These are phyloP conservation scores for Rhyacophila brunnea DNA, from an alignment of 1,140 invertebrate species.

Conservation along the genomic window DNA sequence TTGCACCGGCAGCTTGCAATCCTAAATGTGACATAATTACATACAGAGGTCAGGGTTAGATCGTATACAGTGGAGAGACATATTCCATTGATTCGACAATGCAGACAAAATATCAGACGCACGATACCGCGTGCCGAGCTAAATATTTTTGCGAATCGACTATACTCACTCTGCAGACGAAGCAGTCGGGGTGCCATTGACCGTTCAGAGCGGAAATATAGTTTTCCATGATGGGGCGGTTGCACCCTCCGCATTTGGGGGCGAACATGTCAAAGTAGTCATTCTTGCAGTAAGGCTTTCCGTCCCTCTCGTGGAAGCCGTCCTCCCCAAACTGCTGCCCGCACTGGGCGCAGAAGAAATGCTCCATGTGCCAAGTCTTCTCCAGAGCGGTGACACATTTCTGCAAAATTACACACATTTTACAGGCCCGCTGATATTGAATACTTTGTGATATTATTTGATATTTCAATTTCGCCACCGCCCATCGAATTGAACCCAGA, in stretches of 20 bases:
- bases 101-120: not conserved
- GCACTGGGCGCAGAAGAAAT: conserved; percentile 99
- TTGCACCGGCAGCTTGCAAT: conserved; percentile 87
- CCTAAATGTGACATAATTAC: conserved; percentile 57
- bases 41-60: not conserved
- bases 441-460: too few species aligned
- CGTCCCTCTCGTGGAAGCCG: conserved; percentile 92
- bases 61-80: too few species aligned
- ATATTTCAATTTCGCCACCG: too few species aligned
- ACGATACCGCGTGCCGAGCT: not conserved
- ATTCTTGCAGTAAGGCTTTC: conserved; percentile 90
- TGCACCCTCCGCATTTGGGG: conserved; percentile 97
- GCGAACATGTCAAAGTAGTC: conserved; percentile 99
- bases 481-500: too few species aligned
- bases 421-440: not conserved
- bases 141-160: conserved; percentile 4
- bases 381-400: conserved; percentile 99
- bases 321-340: conserved; percentile 96
- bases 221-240: conserved; percentile 96
- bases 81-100: too few species aligned
- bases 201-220: conserved; percentile 97
- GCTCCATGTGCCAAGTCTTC: conserved; percentile 98
- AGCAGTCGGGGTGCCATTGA: conserved; percentile 99
- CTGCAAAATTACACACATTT: conserved; percentile 56
- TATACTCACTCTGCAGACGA: conserved; percentile 95